Conservation (phyloP, 2,113 vertebrate species). For the Urocynchramus pylzowi region DNA sequence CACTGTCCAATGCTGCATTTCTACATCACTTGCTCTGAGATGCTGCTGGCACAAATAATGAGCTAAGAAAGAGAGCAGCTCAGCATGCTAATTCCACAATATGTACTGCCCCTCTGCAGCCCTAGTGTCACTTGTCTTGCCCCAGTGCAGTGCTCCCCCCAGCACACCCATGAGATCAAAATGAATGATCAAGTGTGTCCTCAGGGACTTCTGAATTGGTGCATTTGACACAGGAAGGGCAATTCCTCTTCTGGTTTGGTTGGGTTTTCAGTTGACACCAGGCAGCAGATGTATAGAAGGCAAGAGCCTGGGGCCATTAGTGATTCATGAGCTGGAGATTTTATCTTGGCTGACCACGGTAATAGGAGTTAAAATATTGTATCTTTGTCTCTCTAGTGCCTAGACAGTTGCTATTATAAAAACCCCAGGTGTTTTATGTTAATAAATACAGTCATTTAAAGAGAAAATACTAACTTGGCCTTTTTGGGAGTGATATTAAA, state of each 20-base stretch:
- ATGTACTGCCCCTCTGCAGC: not conserved
- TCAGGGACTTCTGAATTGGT: not conserved
- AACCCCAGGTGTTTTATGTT: not conserved
- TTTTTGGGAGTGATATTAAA: not conserved
- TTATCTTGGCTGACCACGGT: not conserved
- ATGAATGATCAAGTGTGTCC: not conserved
- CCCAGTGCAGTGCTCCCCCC: not conserved
- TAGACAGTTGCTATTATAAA: not conserved
- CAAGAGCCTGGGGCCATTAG: not conserved
- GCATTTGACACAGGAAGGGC: not conserved
- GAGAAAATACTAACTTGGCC: not conserved
- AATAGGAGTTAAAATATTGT: not conserved
- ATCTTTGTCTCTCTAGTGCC: not conserved
- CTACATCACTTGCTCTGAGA: not conserved
- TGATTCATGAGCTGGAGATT: not conserved
- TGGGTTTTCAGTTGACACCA: not conserved
- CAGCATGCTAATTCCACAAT: not conserved
- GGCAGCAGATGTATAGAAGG: not conserved
- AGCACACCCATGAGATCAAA: not conserved
- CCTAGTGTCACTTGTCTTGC: not conserved
- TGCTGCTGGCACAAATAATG: not conserved
- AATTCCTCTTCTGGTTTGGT: not conserved
- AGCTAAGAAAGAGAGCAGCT: not conserved
- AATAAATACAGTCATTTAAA: not conserved
- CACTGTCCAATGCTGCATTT: not conserved